Evolutionary conservation across 2,797 vertebrate genomes (phyloP).

Genomic region (Sternarchorhynchus goeldii): DNA sequence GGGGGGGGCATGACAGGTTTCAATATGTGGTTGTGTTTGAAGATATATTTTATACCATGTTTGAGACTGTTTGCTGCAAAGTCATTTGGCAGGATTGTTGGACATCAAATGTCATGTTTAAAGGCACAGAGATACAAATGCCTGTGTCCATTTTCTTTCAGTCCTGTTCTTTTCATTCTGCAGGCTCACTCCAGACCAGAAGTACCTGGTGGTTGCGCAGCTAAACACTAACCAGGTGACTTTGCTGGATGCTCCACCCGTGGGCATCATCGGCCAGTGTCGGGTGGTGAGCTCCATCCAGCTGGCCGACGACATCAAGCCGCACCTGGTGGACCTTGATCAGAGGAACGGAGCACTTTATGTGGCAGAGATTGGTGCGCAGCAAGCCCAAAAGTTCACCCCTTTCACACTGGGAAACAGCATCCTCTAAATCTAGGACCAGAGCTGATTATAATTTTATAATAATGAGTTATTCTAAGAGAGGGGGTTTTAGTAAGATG

Average conservation of each 20-base stretch:
- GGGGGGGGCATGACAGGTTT: too few relatives aligned
- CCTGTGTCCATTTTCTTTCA: not conserved
- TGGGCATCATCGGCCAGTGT: slow-evolving; percentile 85
- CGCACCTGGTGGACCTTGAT: slow-evolving; percentile 89
- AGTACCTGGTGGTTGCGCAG: slow-evolving; percentile 86
- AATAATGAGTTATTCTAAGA: not conserved
- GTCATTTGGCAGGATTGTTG: too few relatives aligned
- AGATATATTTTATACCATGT: not conserved
- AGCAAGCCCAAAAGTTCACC: slow-evolving; percentile 90
- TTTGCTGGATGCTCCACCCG: slow-evolving; percentile 79
- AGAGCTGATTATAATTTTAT: not conserved
- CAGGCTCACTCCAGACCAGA: slow-evolving; percentile 84
- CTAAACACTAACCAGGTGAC: slow-evolving; percentile 84
- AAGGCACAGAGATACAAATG: not conserved
- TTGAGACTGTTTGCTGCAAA: not conserved
- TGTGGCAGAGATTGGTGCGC: slow-evolving; percentile 90
- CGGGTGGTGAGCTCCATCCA: slow-evolving; percentile 81
- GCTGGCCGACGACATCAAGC: slow-evolving; percentile 85
- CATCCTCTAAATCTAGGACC: slow-evolving; percentile 44
- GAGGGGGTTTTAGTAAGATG: not conserved
- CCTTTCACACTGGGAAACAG: slow-evolving; percentile 66
- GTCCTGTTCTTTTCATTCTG: not conserved
- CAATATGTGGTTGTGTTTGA: too few relatives aligned
- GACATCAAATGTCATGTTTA: too few relatives aligned
- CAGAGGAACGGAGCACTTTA: slow-evolving; percentile 83